phyloP scores from a whole-genome alignment of 2,888 invertebrate genomes.

The Oligia fasciuncula region DNA sequence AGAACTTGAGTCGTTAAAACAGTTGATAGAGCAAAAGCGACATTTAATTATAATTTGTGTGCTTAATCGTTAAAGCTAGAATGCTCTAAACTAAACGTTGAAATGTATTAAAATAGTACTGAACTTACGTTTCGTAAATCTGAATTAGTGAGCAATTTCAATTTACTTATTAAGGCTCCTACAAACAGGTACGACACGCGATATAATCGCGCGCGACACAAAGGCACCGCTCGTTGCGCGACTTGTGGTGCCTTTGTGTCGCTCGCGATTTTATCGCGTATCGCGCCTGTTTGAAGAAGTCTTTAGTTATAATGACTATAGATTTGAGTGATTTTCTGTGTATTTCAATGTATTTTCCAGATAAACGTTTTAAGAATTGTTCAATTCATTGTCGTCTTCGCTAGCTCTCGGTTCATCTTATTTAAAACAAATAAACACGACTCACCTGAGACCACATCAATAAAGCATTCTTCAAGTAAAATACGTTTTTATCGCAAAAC shows the following conservation, averaged over 20 bases:
- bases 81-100: slow-evolving; percentile 13
- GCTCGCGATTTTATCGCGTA: too few relatives aligned
- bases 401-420: slow-evolving; percentile 1
- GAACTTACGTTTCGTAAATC: not conserved
- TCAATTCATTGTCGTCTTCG: not conserved
- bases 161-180: not conserved
- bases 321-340: too few relatives aligned
- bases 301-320: not conserved
- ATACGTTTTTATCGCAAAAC: slow-evolving; percentile 29
- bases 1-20: slow-evolving; percentile 40
- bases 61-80: slow-evolving; percentile 12
- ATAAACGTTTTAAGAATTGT: not conserved
- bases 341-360: not conserved
- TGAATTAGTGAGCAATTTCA: not conserved
- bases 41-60: slow-evolving; percentile 35
- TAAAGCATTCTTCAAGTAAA: slow-evolving; percentile 20
- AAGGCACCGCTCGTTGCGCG: too few relatives aligned
- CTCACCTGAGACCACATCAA: slow-evolving; percentile 33
- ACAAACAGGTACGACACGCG: too few relatives aligned
- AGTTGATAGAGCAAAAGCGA: slow-evolving; percentile 34
- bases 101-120: not conserved
- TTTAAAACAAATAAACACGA: slow-evolving; percentile 33
- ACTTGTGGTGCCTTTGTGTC: too few relatives aligned
- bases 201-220: too few relatives aligned
- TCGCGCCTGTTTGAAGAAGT: too few relatives aligned